Conservation (phyloP, 2,113 vertebrate genomes). For the Pycnonotus jocosus region DNA sequence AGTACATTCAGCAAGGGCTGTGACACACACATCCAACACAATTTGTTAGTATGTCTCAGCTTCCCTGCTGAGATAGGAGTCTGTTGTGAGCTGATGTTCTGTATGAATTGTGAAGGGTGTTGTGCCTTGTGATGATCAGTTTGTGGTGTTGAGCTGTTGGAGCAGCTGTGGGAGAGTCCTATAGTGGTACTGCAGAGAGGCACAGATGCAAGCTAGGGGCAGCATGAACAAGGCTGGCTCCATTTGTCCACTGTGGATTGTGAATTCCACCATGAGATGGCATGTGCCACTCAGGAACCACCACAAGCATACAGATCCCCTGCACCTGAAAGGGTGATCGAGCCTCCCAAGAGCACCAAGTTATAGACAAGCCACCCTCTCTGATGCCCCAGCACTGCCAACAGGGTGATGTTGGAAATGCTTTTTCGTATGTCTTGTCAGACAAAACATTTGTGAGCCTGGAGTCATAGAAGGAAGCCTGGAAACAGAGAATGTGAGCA, state of each 20-base stretch:
- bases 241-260: not conserved
- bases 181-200: not conserved
- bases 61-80: not conserved
- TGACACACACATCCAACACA: accelerated
- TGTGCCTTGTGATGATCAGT: not conserved
- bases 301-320: not conserved
- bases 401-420: not conserved
- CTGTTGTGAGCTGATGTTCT: not conserved
- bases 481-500: not conserved
- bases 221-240: not conserved
- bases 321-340: not conserved
- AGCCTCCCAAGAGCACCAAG: not conserved
- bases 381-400: not conserved
- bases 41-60: not conserved
- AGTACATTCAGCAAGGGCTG: not conserved
- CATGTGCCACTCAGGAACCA: not conserved
- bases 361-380: not conserved
- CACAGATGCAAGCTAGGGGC: not conserved
- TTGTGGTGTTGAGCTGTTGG: not conserved
- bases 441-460: not conserved
- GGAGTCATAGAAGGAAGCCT: not conserved
- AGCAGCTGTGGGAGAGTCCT: not conserved
- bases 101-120: not conserved
- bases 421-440: not conserved
- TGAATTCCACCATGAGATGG: not conserved